phyloP scores from a whole-genome alignment of 2,888 invertebrate genomes.

The Abrostola tripartita region DNA sequence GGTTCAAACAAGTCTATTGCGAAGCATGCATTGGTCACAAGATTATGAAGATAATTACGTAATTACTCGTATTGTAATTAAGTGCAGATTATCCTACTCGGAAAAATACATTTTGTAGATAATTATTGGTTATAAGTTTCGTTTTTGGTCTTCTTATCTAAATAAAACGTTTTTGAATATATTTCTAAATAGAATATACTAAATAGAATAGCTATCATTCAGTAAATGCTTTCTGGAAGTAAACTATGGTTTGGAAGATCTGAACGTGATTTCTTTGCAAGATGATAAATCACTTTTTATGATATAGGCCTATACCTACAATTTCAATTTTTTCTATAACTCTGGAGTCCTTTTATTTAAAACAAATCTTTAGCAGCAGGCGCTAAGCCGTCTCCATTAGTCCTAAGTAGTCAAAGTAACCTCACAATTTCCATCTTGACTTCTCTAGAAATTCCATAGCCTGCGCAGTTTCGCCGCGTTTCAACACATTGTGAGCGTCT shows the following conservation, averaged over 20 bases:
- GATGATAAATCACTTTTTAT: too few species aligned
- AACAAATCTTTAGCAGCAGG: constrained; percentile 27
- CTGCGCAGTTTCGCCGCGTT: constrained; percentile 44
- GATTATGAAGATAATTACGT: constrained; percentile 44
- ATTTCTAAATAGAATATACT: too few species aligned
- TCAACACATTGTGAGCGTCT: constrained; percentile 48
- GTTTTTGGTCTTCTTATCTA: background rate
- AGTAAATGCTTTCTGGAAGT: too few species aligned
- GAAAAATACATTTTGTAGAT: background rate
- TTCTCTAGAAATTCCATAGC: constrained; percentile 45
- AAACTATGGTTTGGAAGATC: too few species aligned
- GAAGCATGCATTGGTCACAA: constrained; percentile 36
- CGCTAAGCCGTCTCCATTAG: constrained; percentile 7
- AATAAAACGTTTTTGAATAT: too few species aligned
- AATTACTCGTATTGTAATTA: constrained; percentile 37
- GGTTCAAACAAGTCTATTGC: constrained; percentile 68
- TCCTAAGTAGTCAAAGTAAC: constrained; percentile 31
- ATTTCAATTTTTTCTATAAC: background rate
- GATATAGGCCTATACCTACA: constrained; percentile 1
- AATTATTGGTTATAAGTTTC: background rate
- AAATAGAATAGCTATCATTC: too few species aligned
- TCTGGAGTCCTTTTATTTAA: background rate
- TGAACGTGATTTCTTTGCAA: background rate
- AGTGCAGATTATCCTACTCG: constrained; percentile 2
- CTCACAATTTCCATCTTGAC: constrained; percentile 29